Evolutionary conservation across 2,888 invertebrate species (phyloP).

Genomic region (Girardia tigrina): DNA sequence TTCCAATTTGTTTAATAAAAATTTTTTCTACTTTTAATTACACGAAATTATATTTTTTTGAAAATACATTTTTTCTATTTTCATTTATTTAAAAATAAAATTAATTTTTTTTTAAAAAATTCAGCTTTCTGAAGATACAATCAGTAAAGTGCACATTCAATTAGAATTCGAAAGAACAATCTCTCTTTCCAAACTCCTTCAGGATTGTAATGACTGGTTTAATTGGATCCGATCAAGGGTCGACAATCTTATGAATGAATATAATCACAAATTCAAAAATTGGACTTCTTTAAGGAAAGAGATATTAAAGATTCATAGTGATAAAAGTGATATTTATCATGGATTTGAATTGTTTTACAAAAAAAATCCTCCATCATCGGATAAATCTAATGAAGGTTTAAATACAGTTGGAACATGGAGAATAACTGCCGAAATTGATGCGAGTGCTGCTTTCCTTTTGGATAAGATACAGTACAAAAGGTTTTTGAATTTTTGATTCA

Average conservation of each 20-base stretch:
- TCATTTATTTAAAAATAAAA: neutral
- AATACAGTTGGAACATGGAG: neutral
- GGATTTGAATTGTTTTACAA: constrained; percentile 4
- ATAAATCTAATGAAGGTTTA: neutral
- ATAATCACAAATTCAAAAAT: constrained; percentile 1
- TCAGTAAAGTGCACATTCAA: neutral
- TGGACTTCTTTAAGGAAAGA: neutral
- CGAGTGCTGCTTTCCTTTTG: neutral
- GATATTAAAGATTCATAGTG: neutral
- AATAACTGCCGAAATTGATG: neutral
- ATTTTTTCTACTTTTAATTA: no score
- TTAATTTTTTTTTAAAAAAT: no score
- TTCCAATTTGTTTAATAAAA: no score
- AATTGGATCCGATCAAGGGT: constrained; percentile 7
- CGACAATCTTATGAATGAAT: neutral
- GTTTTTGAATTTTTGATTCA: no score
- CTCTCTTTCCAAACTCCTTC: neutral
- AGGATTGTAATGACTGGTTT: constrained; percentile 1
- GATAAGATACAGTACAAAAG: neutral
- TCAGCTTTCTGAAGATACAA: constrained; percentile 7
- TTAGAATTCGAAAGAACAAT: neutral
- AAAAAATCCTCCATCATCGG: neutral
- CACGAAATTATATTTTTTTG: no score
- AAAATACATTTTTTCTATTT: neutral
- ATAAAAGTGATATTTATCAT: neutral